phyloP scores from a whole-genome alignment of 2,888 invertebrate genomes.

The Conomelus anceps region DNA sequence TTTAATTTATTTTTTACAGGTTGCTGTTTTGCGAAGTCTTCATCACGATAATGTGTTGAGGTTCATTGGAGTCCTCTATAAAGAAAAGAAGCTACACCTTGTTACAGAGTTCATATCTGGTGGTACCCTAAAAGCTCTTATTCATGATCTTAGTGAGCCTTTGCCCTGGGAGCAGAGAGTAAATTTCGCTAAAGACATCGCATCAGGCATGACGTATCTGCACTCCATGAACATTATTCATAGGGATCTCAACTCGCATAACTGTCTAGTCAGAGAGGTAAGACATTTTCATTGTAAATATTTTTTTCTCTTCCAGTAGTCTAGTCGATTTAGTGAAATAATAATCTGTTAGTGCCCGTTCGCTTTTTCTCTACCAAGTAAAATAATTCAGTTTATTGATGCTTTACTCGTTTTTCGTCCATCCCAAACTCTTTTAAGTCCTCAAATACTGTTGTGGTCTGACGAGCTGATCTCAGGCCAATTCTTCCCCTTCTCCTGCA shows the following conservation, averaged over 20 bases:
- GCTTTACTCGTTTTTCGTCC: too few relatives aligned
- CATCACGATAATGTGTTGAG: conserved; percentile 84
- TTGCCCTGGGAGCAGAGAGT: conserved; percentile 75
- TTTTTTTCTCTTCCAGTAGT: neutral
- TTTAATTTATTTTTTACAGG: conserved; percentile 47
- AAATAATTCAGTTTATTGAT: too few relatives aligned
- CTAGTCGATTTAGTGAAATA: too few relatives aligned
- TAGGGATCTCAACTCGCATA: conserved; percentile 90
- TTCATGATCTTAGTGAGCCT: conserved; percentile 64
- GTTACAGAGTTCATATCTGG: conserved; percentile 91
- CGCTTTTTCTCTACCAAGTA: too few relatives aligned
- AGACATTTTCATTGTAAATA: too few relatives aligned
- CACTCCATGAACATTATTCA: conserved; percentile 94
- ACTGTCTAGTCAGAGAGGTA: conserved; percentile 83
- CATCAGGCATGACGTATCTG: conserved; percentile 88
- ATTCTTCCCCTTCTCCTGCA: too few relatives aligned
- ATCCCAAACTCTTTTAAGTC: too few relatives aligned
- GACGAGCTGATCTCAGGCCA: too few relatives aligned
- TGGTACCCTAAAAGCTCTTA: conserved; percentile 77
- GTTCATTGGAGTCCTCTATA: conserved; percentile 89
- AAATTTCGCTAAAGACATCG: conserved; percentile 83
- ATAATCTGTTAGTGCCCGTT: too few relatives aligned
- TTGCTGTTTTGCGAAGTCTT: conserved; percentile 82
- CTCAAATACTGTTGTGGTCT: too few relatives aligned
- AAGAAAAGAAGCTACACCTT: conserved; percentile 82